These are phyloP conservation scores for Potamilus streckersoni DNA, from an alignment of 1,140 invertebrate species.

Conservation along the genomic window DNA sequence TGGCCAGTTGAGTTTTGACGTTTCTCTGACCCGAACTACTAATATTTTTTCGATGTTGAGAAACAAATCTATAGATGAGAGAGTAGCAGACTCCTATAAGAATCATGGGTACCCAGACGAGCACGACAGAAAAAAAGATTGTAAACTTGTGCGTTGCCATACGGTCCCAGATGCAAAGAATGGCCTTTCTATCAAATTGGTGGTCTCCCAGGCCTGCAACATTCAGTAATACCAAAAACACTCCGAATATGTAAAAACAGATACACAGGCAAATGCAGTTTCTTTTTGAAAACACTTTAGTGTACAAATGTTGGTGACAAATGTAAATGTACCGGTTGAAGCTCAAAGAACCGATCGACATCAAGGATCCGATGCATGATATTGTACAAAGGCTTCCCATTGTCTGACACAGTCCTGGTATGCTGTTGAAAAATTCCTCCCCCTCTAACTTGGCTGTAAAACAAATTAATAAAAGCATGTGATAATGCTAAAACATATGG, in stretches of 20 bases:
- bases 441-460: slow-evolving; percentile 48
- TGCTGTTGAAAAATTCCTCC: slow-evolving; percentile 46
- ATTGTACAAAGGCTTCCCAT: slow-evolving; percentile 54
- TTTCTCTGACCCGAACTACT: slow-evolving; percentile 2
- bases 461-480: neutral
- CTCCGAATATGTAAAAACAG: slow-evolving; percentile 36
- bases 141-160: slow-evolving; percentile 55
- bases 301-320: slow-evolving; percentile 46
- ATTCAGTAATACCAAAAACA: slow-evolving; percentile 42
- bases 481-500: no score
- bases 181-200: slow-evolving; percentile 53
- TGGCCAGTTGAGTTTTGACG: slow-evolving; percentile 24
- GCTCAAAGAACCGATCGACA: slow-evolving; percentile 49
- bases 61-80: slow-evolving; percentile 44
- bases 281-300: slow-evolving; percentile 43
- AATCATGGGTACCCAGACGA: slow-evolving; percentile 50
- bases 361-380: slow-evolving; percentile 50
- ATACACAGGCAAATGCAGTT: slow-evolving; percentile 42
- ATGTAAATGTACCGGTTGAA: slow-evolving; percentile 58
- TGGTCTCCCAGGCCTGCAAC: slow-evolving; percentile 48
- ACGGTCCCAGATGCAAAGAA: slow-evolving; percentile 57
- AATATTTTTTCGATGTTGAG: slow-evolving; percentile 4
- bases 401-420: slow-evolving; percentile 47
- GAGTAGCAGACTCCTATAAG: slow-evolving; percentile 49
- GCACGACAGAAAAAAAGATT: slow-evolving; percentile 46